Evolutionary conservation across 1,140 invertebrate genomes (phyloP).

Genomic region (Rhopalosiphum padi): DNA sequence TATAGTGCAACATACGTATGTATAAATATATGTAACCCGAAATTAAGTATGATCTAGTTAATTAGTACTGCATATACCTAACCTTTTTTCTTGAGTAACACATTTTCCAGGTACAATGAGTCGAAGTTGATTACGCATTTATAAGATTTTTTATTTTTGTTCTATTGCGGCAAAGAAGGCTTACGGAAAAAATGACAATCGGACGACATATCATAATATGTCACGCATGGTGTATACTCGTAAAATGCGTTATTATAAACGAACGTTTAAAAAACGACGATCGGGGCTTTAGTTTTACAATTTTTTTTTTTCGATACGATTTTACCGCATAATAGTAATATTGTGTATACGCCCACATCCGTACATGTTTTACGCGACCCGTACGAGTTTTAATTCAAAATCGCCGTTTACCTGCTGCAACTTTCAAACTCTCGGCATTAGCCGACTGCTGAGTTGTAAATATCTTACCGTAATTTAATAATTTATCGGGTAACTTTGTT

Average conservation of each 20-base stretch:
- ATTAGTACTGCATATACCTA: neutral
- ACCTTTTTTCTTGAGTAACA: neutral
- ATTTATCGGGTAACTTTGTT: constrained; percentile 6
- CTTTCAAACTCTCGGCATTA: neutral
- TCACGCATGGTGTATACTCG: neutral
- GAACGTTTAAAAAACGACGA: neutral
- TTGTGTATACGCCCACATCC: too few relatives aligned
- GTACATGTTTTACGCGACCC: neutral
- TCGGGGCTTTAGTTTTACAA: neutral
- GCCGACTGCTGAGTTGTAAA: neutral
- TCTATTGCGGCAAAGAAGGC: neutral
- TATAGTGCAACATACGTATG: too few relatives aligned
- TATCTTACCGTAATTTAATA: neutral
- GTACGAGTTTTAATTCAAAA: neutral
- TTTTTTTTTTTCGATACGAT: neutral
- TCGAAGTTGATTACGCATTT: neutral
- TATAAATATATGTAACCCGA: neutral
- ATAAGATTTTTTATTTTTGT: neutral
- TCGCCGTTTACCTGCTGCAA: neutral
- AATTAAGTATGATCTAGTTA: neutral
- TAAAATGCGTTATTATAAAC: neutral
- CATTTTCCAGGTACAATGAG: neutral
- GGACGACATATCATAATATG: neutral
- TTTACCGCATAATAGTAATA: neutral
- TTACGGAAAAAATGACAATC: neutral